A percentile compares a stretch with the other conserved stretches of the same genome.
Evolutionary conservation across 2,113 vertebrate species (phyloP).

Genomic region (Cinclus mexicanus): DNA sequence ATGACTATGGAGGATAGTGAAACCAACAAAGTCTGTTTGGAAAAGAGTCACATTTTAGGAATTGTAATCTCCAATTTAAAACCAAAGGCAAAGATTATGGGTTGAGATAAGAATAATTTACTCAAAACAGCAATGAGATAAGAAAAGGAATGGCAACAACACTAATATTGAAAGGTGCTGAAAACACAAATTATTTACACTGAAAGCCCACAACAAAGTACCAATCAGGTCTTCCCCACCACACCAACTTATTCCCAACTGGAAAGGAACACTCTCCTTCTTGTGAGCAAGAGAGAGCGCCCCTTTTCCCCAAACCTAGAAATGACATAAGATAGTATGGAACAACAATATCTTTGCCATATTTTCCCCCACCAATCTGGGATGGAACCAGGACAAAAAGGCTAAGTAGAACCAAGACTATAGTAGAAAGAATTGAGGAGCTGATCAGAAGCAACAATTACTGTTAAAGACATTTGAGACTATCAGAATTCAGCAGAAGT

Average conservation of each 20-base stretch:
- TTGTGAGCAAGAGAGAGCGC: neutral
- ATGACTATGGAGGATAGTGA: neutral
- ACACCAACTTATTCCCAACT: neutral
- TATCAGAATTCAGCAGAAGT: neutral
- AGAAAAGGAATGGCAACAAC: neutral
- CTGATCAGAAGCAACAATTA: neutral
- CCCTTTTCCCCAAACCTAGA: neutral
- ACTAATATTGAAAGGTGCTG: neutral
- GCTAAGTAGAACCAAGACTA: neutral
- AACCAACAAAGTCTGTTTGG: neutral
- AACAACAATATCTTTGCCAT: neutral
- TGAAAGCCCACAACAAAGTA: neutral
- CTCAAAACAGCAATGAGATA: neutral
- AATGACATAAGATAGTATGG: neutral
- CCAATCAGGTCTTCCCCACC: rapidly evolving
- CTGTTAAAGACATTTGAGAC: neutral
- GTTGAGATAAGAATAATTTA: neutral
- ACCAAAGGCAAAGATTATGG: neutral
- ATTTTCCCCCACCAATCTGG: neutral
- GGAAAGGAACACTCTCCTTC: neutral
- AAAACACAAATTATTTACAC: neutral
- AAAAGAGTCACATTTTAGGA: neutral
- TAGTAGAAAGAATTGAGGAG: neutral
- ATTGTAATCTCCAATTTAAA: neutral
- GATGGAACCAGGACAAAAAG: neutral